phyloP scores from a whole-genome alignment of 2,113 vertebrate genomes.

The Hucho hucho region DNA sequence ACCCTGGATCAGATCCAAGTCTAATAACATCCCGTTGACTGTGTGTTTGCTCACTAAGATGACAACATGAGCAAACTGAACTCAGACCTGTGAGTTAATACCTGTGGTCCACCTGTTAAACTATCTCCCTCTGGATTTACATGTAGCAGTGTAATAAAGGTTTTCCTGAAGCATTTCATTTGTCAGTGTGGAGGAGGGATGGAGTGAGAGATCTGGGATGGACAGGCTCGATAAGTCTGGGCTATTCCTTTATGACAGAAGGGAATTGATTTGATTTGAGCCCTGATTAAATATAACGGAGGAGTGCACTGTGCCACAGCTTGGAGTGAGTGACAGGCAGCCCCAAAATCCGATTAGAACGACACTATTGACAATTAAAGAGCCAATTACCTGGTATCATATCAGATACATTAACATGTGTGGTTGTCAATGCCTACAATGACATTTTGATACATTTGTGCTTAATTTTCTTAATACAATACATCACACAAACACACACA shows the following conservation, averaged over 20 bases:
- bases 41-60: neutral
- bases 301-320: constrained; percentile 23
- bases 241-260: constrained; percentile 33
- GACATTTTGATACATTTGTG: constrained; percentile 48
- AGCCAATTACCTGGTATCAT: neutral
- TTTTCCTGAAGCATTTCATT: constrained; percentile 42
- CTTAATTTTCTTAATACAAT: constrained; percentile 38
- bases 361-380: constrained; percentile 43
- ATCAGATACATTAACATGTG: constrained; percentile 1
- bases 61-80: neutral
- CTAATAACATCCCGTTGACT: neutral
- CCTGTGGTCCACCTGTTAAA: neutral
- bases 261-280: constrained; percentile 10
- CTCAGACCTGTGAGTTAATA: too few species aligned
- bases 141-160: constrained; percentile 8
- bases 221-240: constrained; percentile 38
- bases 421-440: constrained; percentile 27
- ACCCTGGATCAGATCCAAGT: neutral
- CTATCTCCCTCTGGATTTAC: constrained; percentile 11
- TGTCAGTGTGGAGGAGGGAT: constrained; percentile 39
- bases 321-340: neutral
- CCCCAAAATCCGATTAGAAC: constrained; percentile 37
- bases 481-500: neutral
- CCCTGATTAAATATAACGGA: constrained; percentile 23
- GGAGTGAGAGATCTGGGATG: constrained; percentile 24